phyloP scores from a whole-genome alignment of 2,888 invertebrate species.

The Scaptomyza parva region DNA sequence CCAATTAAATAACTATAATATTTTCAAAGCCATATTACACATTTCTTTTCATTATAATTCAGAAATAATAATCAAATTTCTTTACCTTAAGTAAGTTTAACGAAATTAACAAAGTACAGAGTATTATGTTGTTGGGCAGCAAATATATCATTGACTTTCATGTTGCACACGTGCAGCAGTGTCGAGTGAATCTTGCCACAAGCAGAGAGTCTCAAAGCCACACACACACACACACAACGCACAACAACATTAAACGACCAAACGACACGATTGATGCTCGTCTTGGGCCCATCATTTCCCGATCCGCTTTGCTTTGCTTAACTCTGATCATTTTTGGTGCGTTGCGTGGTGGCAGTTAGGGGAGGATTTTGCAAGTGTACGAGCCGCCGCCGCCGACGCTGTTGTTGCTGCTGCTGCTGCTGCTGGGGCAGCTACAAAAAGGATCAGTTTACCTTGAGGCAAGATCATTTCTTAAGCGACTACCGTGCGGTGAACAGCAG shows the following conservation, averaged over 20 bases:
- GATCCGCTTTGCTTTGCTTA: slow-evolving; percentile 37
- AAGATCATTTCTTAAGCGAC: slow-evolving; percentile 83
- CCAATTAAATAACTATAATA: too few relatives aligned
- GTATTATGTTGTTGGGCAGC: slow-evolving; percentile 12
- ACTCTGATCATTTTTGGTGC: slow-evolving; percentile 45
- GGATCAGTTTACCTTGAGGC: slow-evolving; percentile 83
- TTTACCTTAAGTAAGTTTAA: background rate
- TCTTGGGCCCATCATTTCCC: slow-evolving; percentile 45
- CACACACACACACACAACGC: slow-evolving; percentile 46
- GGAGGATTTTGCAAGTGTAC: slow-evolving; percentile 78
- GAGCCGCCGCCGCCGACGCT: slow-evolving; percentile 42
- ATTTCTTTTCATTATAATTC: too few relatives aligned
- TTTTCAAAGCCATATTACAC: too few relatives aligned
- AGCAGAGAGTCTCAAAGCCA: slow-evolving; percentile 49
- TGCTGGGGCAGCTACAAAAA: slow-evolving; percentile 79
- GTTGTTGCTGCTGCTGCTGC: slow-evolving; percentile 44
- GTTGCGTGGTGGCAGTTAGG: slow-evolving; percentile 78
- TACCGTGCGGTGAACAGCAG: slow-evolving; percentile 82
- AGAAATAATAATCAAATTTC: too few relatives aligned
- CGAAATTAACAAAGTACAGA: background rate
- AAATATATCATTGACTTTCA: background rate
- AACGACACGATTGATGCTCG: slow-evolving; percentile 70
- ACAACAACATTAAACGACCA: slow-evolving; percentile 14
- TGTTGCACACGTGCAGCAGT: slow-evolving; percentile 60
- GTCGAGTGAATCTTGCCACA: slow-evolving; percentile 48